A percentile compares a stretch with the other conserved stretches of the same genome.
Evolutionary conservation across 1,140 invertebrate genomes (phyloP).

Genomic region (Drosophila tristis): DNA sequence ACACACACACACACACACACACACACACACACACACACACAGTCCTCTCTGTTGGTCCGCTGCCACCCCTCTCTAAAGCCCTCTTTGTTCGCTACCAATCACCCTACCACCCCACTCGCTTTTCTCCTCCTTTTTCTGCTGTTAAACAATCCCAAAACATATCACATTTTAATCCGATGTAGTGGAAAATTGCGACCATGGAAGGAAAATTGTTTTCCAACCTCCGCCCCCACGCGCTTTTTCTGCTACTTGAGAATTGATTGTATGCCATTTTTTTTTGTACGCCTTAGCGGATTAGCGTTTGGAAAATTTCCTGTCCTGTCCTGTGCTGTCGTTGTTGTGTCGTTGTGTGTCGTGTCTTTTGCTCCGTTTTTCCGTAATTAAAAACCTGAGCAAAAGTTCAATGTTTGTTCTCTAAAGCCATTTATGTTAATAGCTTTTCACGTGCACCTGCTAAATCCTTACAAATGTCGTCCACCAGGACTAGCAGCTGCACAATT

Average conservation of each 20-base stretch:
- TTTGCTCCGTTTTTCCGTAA: too few relatives aligned
- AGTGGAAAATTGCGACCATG: conserved; percentile 77
- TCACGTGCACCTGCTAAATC: conserved; percentile 46
- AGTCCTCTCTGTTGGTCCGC: conserved; percentile 1
- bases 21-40: too few relatives aligned
- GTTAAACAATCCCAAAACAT: conserved; percentile 81
- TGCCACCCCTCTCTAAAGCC: background rate
- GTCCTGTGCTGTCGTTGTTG: conserved; percentile 10
- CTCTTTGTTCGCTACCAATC: background rate
- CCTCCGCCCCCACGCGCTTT: too few relatives aligned
- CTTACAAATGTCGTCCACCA: conserved; percentile 36
- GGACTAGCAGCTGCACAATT: background rate
- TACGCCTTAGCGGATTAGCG: conserved; percentile 56
- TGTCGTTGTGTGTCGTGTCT: too few relatives aligned
- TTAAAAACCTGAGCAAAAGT: too few relatives aligned
- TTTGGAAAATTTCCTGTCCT: conserved; percentile 50
- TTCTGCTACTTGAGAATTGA: conserved; percentile 57
- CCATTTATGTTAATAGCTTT: conserved; percentile 53
- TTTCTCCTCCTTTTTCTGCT: conserved; percentile 25
- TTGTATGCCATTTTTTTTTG: conserved; percentile 66
- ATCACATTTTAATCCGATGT: conserved; percentile 83
- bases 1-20: too few relatives aligned
- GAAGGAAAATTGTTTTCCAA: conserved; percentile 58
- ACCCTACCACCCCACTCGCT: background rate
- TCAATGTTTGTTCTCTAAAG: conserved; percentile 28